Evolutionary conservation across 2,113 vertebrate genomes (phyloP).

Genomic region (Potamarius usumacintae): DNA sequence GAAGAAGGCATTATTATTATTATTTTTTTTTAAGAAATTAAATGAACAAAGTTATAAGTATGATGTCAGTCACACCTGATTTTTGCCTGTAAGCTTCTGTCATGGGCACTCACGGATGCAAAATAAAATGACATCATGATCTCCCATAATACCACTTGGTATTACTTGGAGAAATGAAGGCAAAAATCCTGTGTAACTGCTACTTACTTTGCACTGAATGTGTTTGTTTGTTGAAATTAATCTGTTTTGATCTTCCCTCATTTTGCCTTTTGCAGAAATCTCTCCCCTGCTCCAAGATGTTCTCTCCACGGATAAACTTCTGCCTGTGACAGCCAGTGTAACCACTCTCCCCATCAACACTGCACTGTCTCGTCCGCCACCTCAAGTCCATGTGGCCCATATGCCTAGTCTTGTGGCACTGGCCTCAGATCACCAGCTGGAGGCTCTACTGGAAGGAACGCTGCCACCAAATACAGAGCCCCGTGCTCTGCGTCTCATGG

Average conservation of each 20-base stretch:
- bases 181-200: not conserved
- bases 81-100: not conserved
- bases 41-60: not conserved
- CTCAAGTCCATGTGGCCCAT: slow-evolving; percentile 81
- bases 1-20: not conserved
- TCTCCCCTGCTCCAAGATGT: slow-evolving; percentile 68
- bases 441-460: slow-evolving; percentile 88
- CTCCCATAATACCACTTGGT: not conserved
- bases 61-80: not conserved
- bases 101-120: not conserved
- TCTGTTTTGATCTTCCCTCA: not conserved
- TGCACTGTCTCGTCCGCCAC: slow-evolving; percentile 83
- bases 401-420: slow-evolving; percentile 74
- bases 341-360: slow-evolving; percentile 90
- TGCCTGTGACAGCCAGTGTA: slow-evolving; percentile 88
- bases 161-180: not conserved
- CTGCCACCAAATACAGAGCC: slow-evolving; percentile 74
- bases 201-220: not conserved
- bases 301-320: slow-evolving; percentile 80
- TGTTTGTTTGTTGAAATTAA: not conserved
- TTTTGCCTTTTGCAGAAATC: slow-evolving; percentile 77
- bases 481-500: slow-evolving; percentile 79
- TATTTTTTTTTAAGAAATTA: not conserved
- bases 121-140: not conserved
- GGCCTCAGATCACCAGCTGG: slow-evolving; percentile 88